These are phyloP conservation scores for Hapalemur alaotrensis DNA, from an alignment of 2,797 vertebrate genomes.

Conservation along the genomic window DNA sequence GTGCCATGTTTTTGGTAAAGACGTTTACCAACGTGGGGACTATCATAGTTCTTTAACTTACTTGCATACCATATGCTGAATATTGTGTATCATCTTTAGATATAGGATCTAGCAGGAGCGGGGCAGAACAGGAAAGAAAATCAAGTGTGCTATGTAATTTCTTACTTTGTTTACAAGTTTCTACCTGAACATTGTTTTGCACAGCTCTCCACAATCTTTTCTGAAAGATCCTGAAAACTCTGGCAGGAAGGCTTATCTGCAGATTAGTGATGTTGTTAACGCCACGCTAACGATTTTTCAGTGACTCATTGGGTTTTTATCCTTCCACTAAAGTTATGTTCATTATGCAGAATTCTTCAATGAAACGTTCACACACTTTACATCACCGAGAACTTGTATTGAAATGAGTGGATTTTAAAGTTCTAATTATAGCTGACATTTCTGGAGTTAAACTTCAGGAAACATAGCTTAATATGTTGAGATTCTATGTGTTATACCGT, in stretches of 20 bases:
- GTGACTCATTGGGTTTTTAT: not conserved
- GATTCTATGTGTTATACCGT: not conserved
- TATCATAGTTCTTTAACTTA: not conserved
- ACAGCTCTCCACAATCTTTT: not conserved
- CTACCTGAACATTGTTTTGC: not conserved
- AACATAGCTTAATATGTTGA: not conserved
- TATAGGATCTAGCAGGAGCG: not conserved
- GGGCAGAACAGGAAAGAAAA: not conserved
- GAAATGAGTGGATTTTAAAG: not conserved
- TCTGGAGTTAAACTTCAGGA: constrained; percentile 4
- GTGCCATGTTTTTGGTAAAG: not conserved
- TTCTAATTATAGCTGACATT: not conserved
- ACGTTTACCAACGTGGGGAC: not conserved
- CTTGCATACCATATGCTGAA: not conserved
- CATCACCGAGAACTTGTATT: not conserved
- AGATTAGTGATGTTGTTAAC: not conserved
- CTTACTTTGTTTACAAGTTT: not conserved
- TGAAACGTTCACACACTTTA: not conserved
- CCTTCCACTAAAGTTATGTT: not conserved
- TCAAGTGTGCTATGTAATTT: not conserved
- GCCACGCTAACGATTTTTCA: not conserved
- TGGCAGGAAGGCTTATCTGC: not conserved
- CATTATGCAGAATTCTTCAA: not conserved
- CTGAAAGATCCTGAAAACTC: not conserved
- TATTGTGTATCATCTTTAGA: not conserved